Conservation (phyloP, 1,140 invertebrate species). For the Drosophila varians region DNA sequence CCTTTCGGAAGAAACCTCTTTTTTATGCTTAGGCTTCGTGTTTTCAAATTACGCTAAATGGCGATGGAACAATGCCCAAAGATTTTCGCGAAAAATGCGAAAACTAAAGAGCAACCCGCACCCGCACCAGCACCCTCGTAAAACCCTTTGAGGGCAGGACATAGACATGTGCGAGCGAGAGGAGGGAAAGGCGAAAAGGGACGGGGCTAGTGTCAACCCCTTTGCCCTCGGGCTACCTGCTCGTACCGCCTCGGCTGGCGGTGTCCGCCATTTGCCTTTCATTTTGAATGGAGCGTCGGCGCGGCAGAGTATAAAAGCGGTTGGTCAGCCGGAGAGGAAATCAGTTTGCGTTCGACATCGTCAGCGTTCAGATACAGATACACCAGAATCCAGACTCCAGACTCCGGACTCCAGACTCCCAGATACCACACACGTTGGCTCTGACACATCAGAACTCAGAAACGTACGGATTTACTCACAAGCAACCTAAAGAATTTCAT, state of each 20-base stretch:
- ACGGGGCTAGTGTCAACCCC: slow-evolving; percentile 47
- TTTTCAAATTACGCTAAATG: slow-evolving; percentile 46
- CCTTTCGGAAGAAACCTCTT: slow-evolving; percentile 25
- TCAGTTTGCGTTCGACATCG: slow-evolving; percentile 71
- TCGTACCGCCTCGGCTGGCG: slow-evolving; percentile 15
- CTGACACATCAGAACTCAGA: slow-evolving; percentile 4
- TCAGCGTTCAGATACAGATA: slow-evolving; percentile 49
- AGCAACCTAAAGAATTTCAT: not conserved
- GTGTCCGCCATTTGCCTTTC: slow-evolving; percentile 51
- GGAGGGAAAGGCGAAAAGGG: not conserved
- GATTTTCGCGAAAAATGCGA: slow-evolving; percentile 62
- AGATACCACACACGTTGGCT: slow-evolving; percentile 3
- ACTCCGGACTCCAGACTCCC: too few species aligned
- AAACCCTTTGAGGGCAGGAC: slow-evolving; percentile 63
- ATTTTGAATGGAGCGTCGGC: slow-evolving; percentile 40
- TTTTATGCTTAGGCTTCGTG: slow-evolving; percentile 7
- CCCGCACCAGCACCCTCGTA: slow-evolving; percentile 57
- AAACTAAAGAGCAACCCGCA: slow-evolving; percentile 25
- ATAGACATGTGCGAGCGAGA: not conserved
- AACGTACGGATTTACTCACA: slow-evolving; percentile 43
- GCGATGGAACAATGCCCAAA: slow-evolving; percentile 38
- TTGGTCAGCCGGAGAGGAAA: slow-evolving; percentile 37
- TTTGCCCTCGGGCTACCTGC: slow-evolving; percentile 59
- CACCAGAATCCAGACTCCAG: too few species aligned
- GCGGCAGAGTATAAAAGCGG: slow-evolving; percentile 66